phyloP scores from a whole-genome alignment of 2,888 invertebrate species.

The Caenorhabditis angaria region DNA sequence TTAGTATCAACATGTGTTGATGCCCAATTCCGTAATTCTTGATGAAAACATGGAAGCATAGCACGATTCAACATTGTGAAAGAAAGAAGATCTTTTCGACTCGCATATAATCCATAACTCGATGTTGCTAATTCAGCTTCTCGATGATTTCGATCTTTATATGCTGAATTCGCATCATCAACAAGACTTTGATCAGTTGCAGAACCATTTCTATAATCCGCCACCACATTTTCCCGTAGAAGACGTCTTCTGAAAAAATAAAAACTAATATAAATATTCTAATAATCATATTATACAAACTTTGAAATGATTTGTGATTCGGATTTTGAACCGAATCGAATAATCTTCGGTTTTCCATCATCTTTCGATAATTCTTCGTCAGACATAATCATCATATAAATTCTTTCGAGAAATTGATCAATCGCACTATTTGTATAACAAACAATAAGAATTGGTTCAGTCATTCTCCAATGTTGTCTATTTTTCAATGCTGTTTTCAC shows the following conservation, averaged over 20 bases:
- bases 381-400: constrained; percentile 68
- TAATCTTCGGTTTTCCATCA: constrained; percentile 26
- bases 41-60: constrained; percentile 17
- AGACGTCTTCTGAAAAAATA: constrained; percentile 7
- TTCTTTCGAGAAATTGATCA: constrained; percentile 83
- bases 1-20: constrained; percentile 16
- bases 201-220: neutral
- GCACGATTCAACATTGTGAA: constrained; percentile 11
- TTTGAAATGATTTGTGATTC: constrained; percentile 4
- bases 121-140: constrained; percentile 11
- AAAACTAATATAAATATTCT: neutral
- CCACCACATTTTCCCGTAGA: constrained; percentile 1
- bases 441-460: constrained; percentile 80
- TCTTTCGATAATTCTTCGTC: constrained; percentile 26
- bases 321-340: constrained; percentile 33
- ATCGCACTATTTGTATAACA: constrained; percentile 88
- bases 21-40: constrained; percentile 15
- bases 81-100: constrained; percentile 21
- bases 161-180: neutral
- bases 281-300: neutral
- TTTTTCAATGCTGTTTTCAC: constrained; percentile 53
- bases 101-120: constrained; percentile 16
- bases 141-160: neutral
- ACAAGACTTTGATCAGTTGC: neutral
- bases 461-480: constrained; percentile 40